Evolutionary conservation across 1,140 invertebrate species (phyloP), one percentile per base, ranked within the genome.

Genomic region (Agrilus planipennis): DNA sequence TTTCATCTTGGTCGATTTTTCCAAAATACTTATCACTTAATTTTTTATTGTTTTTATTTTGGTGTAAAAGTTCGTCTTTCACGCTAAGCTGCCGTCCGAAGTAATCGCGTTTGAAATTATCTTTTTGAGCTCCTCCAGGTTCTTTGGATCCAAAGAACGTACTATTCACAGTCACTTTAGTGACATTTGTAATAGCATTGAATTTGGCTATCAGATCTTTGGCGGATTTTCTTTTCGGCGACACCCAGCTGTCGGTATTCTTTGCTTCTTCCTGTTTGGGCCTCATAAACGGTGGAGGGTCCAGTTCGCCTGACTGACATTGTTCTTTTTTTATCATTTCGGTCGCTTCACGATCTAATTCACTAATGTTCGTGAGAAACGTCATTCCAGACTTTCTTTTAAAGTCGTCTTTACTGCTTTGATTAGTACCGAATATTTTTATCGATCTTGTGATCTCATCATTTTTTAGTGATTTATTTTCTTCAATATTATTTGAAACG

Each of bases 331-430:
- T 71, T 19, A 86, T 72, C 41, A 86, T 83, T 54, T 80, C 77
- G 0, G 75, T 71, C 1, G 83, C 82, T 63, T 86, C 80, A 51
- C 77, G 70, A 57, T 88, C 83, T 16, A 86, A 61, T 53, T 85
- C 81, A 54, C 81, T 85, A 44, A 86, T 84, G 54, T 81, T 86
- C 0, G 78, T 76, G n/a, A 86, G 58, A 40, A 81, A 69, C 16
- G 75, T 79, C 6, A 78, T 55, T 7, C 73, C 71, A 0, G 75
- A 77, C 37, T 64, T 70, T 17, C 75, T 58, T 51, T 77, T 77
- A 7, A 67, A 61, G 2, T 65, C 60, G 19, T 59, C 55, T 39
- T 58, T 57, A 22, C 57, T 58, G 20, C 50, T 50, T 0, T 16
- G 17, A 10, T 66, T 61, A 22, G 54, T 58, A 27, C 53, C 56